These are phyloP conservation scores for Bombus superbus DNA, from an alignment of 1,140 invertebrate species.

Conservation along the genomic window DNA sequence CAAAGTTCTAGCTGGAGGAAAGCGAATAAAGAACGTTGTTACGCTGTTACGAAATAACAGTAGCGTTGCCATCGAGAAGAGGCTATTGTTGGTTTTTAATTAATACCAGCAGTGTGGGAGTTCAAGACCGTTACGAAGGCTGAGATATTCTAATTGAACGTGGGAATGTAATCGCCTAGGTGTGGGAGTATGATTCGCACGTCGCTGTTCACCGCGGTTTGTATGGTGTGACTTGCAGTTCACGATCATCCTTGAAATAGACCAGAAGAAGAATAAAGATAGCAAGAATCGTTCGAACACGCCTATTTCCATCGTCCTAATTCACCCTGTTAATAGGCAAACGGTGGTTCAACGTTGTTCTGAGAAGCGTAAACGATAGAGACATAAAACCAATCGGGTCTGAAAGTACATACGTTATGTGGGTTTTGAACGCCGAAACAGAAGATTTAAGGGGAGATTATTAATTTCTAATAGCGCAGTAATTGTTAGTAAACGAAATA, in stretches of 20 bases:
- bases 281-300: neutral
- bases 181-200: slow-evolving; percentile 28
- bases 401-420: neutral
- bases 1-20: neutral
- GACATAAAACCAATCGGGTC: neutral
- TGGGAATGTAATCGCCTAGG: slow-evolving; percentile 26
- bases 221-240: neutral
- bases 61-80: neutral
- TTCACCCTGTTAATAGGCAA: neutral
- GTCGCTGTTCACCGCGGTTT: neutral
- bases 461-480: too few relatives aligned
- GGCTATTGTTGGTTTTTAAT: slow-evolving; percentile 42
- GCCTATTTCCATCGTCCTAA: neutral
- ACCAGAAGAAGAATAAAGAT: neutral
- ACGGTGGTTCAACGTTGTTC: neutral
- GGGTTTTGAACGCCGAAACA: too few relatives aligned
- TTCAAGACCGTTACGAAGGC: slow-evolving; percentile 47
- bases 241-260: neutral
- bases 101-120: slow-evolving; percentile 32
- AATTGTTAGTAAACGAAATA: too few relatives aligned
- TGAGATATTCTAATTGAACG: slow-evolving; percentile 51
- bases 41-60: slow-evolving; percentile 35
- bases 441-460: too few relatives aligned
- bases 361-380: neutral
- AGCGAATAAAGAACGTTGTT: neutral